These are phyloP conservation scores for Nanorana parkeri DNA, from an alignment of 2,113 vertebrate genomes.

Conservation along the genomic window DNA sequence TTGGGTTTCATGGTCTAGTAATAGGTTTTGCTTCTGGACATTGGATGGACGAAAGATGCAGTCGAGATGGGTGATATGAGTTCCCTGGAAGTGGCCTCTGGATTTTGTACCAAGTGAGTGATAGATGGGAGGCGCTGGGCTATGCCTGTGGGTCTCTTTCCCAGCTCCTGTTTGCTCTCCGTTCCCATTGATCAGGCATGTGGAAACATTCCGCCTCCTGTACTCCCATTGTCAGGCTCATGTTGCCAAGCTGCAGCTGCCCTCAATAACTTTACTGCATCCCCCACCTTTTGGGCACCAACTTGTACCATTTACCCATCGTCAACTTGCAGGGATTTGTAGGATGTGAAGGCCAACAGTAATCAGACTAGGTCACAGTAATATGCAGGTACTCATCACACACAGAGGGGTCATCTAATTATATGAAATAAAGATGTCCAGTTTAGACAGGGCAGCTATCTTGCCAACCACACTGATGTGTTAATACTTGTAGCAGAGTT, in stretches of 20 bases:
- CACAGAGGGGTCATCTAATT: neutral
- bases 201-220: constrained; percentile 84
- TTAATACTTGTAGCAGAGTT: neutral
- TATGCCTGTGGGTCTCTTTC: constrained; percentile 81
- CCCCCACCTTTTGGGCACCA: constrained; percentile 70
- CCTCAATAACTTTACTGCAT: constrained; percentile 74
- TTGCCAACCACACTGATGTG: constrained; percentile 16
- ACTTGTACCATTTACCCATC: constrained; percentile 64
- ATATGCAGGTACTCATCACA: neutral
- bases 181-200: constrained; percentile 87
- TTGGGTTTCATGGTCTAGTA: neutral
- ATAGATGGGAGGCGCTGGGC: constrained; percentile 81
- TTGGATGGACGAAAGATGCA: neutral
- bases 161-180: constrained; percentile 82
- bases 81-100: constrained; percentile 73
- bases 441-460: neutral
- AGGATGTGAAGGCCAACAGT: neutral
- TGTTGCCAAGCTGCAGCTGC: constrained; percentile 81
- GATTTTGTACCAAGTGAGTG: constrained; percentile 76
- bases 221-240: constrained; percentile 76
- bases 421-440: neutral
- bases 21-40: neutral
- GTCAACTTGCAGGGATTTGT: constrained; percentile 16
- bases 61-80: neutral
- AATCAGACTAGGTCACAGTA: neutral